A percentile compares a stretch with the other conserved stretches of the same genome.
phyloP scores from a whole-genome alignment of 2,888 invertebrate species.

The Euclidia mi region DNA sequence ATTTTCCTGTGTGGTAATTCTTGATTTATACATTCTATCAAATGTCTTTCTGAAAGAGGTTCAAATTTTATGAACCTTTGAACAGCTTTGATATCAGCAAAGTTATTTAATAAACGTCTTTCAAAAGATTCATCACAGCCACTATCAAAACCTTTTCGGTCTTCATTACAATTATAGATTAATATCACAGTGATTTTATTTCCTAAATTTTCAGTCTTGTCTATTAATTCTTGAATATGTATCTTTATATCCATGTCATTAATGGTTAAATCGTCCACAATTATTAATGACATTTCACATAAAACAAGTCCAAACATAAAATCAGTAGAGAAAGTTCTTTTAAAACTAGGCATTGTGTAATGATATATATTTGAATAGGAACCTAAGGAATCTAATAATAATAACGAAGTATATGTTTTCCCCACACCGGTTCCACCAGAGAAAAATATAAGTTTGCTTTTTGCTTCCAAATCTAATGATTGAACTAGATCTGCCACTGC shows the following conservation, averaged over 20 bases:
- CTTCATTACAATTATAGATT: slow-evolving; percentile 76
- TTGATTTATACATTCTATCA: slow-evolving; percentile 76
- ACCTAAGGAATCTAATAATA: slow-evolving; percentile 70
- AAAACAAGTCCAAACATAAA: slow-evolving; percentile 75
- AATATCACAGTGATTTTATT: slow-evolving; percentile 76
- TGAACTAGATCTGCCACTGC: slow-evolving; percentile 68
- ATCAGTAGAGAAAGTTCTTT: slow-evolving; percentile 69
- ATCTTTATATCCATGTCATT: slow-evolving; percentile 64
- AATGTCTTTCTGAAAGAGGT: slow-evolving; percentile 65
- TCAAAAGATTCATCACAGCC: slow-evolving; percentile 69
- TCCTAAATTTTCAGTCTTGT: slow-evolving; percentile 70
- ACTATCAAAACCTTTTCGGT: slow-evolving; percentile 56
- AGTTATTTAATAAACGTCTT: slow-evolving; percentile 60
- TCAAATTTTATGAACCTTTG: slow-evolving; percentile 76
- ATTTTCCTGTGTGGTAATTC: slow-evolving; percentile 64
- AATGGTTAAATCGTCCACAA: slow-evolving; percentile 77
- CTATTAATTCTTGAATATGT: slow-evolving; percentile 65
- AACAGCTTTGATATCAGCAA: slow-evolving; percentile 61
- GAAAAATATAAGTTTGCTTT: slow-evolving; percentile 74
- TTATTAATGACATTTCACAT: slow-evolving; percentile 72
- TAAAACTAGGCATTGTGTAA: slow-evolving; percentile 80
- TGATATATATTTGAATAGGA: slow-evolving; percentile 79
- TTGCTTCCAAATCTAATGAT: slow-evolving; percentile 61
- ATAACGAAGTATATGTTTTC: slow-evolving; percentile 77
- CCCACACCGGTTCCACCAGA: slow-evolving; percentile 86